These are phyloP conservation scores for Nymphalis io DNA, from an alignment of 1,140 invertebrate species.

Conservation along the genomic window DNA sequence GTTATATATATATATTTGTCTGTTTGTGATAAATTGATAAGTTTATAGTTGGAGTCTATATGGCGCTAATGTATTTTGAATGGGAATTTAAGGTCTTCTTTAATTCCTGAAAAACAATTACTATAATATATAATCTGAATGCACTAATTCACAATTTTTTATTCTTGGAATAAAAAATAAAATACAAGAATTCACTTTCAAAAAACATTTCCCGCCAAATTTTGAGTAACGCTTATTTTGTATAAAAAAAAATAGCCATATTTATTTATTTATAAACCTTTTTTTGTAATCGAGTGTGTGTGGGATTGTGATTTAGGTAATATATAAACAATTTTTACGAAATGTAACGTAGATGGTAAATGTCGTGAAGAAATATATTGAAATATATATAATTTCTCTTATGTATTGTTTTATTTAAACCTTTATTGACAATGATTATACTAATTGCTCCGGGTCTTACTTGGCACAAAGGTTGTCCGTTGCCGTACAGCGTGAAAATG, in stretches of 20 bases:
- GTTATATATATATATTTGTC: not conserved
- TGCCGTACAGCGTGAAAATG: too few relatives aligned
- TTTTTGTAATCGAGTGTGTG: conserved; percentile 54
- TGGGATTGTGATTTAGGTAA: conserved; percentile 51
- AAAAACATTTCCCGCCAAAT: conserved; percentile 27
- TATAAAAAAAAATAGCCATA: conserved; percentile 59
- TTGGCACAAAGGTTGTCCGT: too few relatives aligned
- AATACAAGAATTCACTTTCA: conserved; percentile 19
- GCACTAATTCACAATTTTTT: too few relatives aligned
- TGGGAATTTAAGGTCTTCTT: not conserved
- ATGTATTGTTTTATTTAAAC: conserved; percentile 46
- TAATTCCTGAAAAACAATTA: too few relatives aligned
- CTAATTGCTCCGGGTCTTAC: too few relatives aligned
- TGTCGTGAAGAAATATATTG: conserved; percentile 68
- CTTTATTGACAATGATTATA: not conserved
- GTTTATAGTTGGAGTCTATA: not conserved
- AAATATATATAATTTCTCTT: conserved; percentile 76
- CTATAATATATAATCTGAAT: too few relatives aligned
- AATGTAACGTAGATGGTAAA: conserved; percentile 47
- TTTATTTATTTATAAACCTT: conserved; percentile 65
- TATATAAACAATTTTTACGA: conserved; percentile 45
- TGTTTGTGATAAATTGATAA: not conserved
- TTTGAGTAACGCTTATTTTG: conserved; percentile 55
- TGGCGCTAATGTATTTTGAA: not conserved
- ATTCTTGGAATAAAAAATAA: too few relatives aligned